These are phyloP conservation scores for Eupleurogrammus muticus DNA, from an alignment of 2,797 vertebrate species.

Conservation along the genomic window DNA sequence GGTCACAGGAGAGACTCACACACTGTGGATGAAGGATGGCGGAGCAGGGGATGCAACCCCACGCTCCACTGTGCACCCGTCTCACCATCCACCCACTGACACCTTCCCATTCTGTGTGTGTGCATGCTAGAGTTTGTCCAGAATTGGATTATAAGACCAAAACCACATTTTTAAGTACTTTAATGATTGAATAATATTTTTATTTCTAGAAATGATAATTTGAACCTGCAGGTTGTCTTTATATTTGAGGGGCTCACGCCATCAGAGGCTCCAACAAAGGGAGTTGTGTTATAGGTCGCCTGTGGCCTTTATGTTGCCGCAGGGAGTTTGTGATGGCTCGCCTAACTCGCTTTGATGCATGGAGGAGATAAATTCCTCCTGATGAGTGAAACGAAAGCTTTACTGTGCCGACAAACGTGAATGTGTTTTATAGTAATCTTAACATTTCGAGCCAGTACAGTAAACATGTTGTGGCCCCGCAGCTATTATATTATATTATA, in stretches of 20 bases:
- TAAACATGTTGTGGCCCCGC: background rate
- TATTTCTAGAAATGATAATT: too few relatives aligned
- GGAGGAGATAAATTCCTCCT: too few relatives aligned
- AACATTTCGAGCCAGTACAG: background rate
- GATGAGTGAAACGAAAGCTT: too few relatives aligned
- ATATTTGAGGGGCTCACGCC: too few relatives aligned
- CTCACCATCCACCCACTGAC: slow-evolving; percentile 58
- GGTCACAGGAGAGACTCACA: slow-evolving; percentile 89
- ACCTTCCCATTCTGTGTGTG: slow-evolving; percentile 23
- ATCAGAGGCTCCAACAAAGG: background rate
- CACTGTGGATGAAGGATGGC: slow-evolving; percentile 90
- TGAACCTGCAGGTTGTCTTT: too few relatives aligned
- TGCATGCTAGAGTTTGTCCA: slow-evolving; percentile 1
- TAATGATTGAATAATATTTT: too few relatives aligned
- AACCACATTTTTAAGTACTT: too few relatives aligned
- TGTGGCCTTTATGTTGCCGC: background rate
- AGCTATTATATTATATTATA: too few relatives aligned
- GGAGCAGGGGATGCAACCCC: slow-evolving; percentile 79
- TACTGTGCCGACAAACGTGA: too few relatives aligned
- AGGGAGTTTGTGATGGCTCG: too few relatives aligned
- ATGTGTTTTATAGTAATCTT: background rate
- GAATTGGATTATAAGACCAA: background rate
- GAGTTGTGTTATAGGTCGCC: background rate
- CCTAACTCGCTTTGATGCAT: too few relatives aligned
- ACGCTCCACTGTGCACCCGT: slow-evolving; percentile 77